A percentile compares a stretch with the other conserved stretches of the same genome.
phyloP scores from a whole-genome alignment of 2,113 vertebrate species.

The Tragelaphus imberbis region DNA sequence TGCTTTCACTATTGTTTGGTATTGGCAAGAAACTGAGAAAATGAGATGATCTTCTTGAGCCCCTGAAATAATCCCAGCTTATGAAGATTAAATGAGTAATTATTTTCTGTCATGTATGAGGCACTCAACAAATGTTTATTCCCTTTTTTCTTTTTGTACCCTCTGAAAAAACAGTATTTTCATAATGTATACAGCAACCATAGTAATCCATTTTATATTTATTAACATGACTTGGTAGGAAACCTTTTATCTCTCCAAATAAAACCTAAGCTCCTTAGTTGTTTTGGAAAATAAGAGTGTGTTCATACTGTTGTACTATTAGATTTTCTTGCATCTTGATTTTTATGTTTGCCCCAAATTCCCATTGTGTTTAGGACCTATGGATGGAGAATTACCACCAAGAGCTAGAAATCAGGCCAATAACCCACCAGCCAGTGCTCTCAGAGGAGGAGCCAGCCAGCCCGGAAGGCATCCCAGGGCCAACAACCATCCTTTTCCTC shows the following conservation, averaged over 20 bases:
- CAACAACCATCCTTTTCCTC: background rate
- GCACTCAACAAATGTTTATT: background rate
- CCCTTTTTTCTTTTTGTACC: background rate
- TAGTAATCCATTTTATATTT: background rate
- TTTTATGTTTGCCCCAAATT: slow-evolving; percentile 29
- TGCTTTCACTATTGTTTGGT: background rate
- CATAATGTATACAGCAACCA: background rate
- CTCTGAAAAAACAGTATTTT: slow-evolving; percentile 6
- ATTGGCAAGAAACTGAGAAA: background rate
- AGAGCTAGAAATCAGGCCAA: slow-evolving; percentile 62
- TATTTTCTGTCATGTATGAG: background rate
- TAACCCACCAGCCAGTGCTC: slow-evolving; percentile 16
- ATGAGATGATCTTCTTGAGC: background rate
- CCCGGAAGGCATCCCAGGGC: slow-evolving; percentile 19
- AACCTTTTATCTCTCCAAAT: background rate
- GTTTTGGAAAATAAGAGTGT: slow-evolving; percentile 5
- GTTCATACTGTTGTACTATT: background rate
- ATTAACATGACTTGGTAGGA: background rate
- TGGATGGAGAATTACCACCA: slow-evolving; percentile 29
- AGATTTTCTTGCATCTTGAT: slow-evolving; percentile 5
- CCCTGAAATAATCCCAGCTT: background rate
- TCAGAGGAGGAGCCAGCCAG: slow-evolving; percentile 34
- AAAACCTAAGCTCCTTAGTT: slow-evolving; percentile 8
- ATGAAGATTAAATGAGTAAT: background rate
- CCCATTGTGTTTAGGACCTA: background rate